A percentile compares a stretch with the other conserved stretches of the same genome.
Evolutionary conservation across 2,797 vertebrate genomes (phyloP).

Genomic region (Lutra lutra): DNA sequence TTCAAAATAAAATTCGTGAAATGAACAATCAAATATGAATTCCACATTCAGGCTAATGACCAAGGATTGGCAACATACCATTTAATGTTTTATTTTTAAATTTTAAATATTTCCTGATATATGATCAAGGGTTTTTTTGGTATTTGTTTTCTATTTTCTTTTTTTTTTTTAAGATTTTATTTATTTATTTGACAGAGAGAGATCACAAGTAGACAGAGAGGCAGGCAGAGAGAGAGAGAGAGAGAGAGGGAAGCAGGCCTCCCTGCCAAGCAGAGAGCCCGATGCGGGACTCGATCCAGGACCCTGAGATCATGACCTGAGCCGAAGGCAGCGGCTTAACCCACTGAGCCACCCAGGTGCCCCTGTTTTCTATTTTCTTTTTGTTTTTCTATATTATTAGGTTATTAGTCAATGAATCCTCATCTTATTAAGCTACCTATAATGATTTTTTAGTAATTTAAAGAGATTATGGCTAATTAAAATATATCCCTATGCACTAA

Average conservation of each 20-base stretch:
- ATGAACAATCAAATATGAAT: neutral
- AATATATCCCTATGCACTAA: neutral
- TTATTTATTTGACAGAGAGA: no score
- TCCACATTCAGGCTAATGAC: neutral
- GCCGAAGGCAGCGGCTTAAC: no score
- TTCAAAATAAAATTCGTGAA: constrained; percentile 38
- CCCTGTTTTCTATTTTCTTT: neutral
- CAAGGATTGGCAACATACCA: neutral
- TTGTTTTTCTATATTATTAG: neutral
- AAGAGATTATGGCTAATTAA: constrained; percentile 15
- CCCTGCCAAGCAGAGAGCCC: no score
- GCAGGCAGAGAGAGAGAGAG: no score
- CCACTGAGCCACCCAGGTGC: no score
- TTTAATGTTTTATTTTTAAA: constrained; percentile 36
- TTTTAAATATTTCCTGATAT: neutral
- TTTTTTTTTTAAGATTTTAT: no score
- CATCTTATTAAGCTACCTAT: neutral
- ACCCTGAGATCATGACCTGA: no score
- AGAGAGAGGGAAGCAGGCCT: no score
- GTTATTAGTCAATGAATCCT: neutral
- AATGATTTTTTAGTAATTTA: neutral
- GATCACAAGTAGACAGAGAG: no score
- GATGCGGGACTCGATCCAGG: no score
- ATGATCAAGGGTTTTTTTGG: neutral
- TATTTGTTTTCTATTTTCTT: neutral